Conservation (phyloP, 2,797 vertebrate genomes). For the Anguilla megastoma region DNA sequence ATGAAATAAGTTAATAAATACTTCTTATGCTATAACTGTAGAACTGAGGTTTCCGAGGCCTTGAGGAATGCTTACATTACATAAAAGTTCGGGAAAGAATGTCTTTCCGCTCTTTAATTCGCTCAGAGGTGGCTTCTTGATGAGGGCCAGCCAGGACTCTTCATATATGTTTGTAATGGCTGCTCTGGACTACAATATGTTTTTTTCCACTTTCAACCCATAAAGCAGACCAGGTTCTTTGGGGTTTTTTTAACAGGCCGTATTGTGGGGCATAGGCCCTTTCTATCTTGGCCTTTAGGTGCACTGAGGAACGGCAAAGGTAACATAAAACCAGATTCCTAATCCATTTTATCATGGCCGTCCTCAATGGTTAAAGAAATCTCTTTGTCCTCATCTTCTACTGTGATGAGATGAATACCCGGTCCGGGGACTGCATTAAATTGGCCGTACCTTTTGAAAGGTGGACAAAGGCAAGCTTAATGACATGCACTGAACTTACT, state of each 20-base stretch:
- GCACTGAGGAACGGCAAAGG: background rate
- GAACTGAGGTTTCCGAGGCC: background rate
- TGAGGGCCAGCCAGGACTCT: background rate
- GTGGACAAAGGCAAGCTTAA: slow-evolving; percentile 7
- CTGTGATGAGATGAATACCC: background rate
- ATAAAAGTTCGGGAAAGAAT: background rate
- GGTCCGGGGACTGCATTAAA: background rate
- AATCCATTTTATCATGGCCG: background rate
- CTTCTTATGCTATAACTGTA: background rate
- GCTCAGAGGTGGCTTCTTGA: background rate
- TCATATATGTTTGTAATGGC: background rate
- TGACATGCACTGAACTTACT: background rate
- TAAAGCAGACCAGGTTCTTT: background rate
- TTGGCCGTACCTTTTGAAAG: slow-evolving; percentile 11
- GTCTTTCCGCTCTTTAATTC: background rate
- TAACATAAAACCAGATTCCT: background rate
- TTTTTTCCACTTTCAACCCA: background rate
- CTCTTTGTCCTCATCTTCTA: background rate
- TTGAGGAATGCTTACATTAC: background rate
- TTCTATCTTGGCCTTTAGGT: background rate
- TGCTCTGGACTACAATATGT: background rate
- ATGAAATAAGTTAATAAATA: background rate
- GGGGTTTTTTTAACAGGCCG: background rate
- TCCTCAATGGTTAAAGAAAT: slow-evolving; percentile 3
- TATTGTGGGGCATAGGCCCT: background rate